phyloP scores from a whole-genome alignment of 2,113 vertebrate species.

The Notothenia coriiceps region DNA sequence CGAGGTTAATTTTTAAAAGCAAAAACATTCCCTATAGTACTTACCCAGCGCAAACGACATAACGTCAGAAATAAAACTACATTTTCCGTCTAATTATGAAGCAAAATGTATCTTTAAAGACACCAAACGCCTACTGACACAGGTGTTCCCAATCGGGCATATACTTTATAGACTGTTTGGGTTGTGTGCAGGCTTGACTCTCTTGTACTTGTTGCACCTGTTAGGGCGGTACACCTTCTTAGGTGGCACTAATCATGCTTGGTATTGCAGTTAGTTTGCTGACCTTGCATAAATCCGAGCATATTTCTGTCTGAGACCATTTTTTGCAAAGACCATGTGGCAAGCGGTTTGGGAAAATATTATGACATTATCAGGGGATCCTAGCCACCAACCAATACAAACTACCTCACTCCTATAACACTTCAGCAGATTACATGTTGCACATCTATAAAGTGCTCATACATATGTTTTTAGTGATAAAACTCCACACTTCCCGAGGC shows the following conservation, averaged over 20 bases:
- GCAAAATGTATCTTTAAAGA: neutral
- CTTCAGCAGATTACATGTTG: neutral
- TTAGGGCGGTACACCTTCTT: neutral
- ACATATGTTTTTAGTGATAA: neutral
- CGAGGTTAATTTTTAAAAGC: too few species aligned
- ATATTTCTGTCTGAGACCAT: neutral
- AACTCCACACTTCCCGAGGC: neutral
- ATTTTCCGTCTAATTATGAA: neutral
- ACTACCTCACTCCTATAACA: neutral
- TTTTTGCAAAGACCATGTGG: neutral
- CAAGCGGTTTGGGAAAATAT: neutral
- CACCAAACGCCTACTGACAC: neutral
- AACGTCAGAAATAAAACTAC: neutral
- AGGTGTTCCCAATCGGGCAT: constrained; percentile 11
- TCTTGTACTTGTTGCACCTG: constrained; percentile 9
- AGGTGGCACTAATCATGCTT: neutral
- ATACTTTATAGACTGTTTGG: neutral
- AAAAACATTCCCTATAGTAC: too few species aligned
- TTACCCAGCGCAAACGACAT: too few species aligned
- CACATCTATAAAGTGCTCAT: neutral
- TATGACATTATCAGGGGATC: neutral
- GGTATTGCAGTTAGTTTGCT: constrained; percentile 8
- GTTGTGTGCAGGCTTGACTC: constrained; percentile 1
- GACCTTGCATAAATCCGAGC: neutral
- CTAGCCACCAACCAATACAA: neutral